Evolutionary conservation across 1,140 invertebrate genomes (phyloP).

Genomic region (Heliothis subflexa): DNA sequence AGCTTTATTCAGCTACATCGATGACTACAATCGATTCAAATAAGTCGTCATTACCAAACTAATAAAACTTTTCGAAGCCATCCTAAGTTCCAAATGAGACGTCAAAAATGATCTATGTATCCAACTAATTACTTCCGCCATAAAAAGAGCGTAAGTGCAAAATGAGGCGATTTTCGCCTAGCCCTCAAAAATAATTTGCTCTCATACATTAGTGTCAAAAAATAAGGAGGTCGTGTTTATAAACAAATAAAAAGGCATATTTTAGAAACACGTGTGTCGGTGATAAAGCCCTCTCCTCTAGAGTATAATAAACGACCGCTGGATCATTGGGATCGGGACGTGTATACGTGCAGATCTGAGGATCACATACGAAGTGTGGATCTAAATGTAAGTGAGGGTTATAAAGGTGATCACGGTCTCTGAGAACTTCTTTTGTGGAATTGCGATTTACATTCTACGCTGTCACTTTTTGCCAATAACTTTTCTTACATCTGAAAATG

Average conservation of each 20-base stretch:
- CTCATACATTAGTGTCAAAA: neutral
- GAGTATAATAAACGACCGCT: conserved; percentile 51
- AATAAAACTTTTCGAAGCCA: neutral
- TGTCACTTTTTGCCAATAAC: neutral
- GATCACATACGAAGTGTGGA: neutral
- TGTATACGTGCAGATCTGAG: conserved; percentile 26
- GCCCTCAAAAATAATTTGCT: neutral
- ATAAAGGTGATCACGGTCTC: neutral
- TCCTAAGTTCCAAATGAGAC: conserved; percentile 9
- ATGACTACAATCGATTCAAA: too few relatives aligned
- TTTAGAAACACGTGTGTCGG: conserved; percentile 39
- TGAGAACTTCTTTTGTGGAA: neutral
- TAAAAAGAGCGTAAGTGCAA: neutral
- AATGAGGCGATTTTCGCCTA: neutral
- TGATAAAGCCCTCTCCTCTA: conserved; percentile 34
- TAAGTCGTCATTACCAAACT: too few relatives aligned
- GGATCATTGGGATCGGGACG: conserved; percentile 54
- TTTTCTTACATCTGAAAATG: neutral
- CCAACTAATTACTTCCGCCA: conserved; percentile 18
- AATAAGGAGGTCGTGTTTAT: neutral
- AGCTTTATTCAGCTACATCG: too few relatives aligned
- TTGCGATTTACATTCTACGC: neutral
- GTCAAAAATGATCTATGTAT: conserved; percentile 28
- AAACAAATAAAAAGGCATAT: conserved; percentile 39
- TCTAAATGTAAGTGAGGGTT: conserved; percentile 6